Evolutionary conservation across 64 coral and sea anemone species (phyloP), one percentile per base, ranked within the genome.

Genomic region (Montipora sp.): DNA sequence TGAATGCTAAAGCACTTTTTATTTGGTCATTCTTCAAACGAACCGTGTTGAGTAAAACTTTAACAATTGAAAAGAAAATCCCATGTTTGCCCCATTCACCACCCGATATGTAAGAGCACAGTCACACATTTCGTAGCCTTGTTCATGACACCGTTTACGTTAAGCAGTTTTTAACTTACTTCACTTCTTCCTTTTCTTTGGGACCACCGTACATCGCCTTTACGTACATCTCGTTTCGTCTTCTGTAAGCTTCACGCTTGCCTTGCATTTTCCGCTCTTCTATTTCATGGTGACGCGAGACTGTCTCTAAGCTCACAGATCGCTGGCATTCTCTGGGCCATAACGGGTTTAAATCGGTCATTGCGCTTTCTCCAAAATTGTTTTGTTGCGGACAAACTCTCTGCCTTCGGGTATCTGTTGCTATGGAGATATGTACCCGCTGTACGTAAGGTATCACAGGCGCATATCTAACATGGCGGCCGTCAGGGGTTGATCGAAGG

Each of bases 171-270:
- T 22, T 57, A 63, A 59, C 89, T 83, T 15, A 98, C 95, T 90
- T 93, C 11, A 98, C 95, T 94, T 94, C 83, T 75, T 98, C 95
- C 75, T 92, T 98, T 47, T 94, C 95, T 11, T 14, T 4, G 5
- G 89, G 70, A 53, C 76, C 57, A 1, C 95, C 95, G 83, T 98
- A 98, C 95, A 98, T 92, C 9, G 92, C 49, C 61, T 92, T 98
- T 5, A 94, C 84, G n/a, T 98, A 98, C 8, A 6, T 9, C 18
- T 94, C 76, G 60, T 98, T 91, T 57, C 95, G 47, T 18, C 12
- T 61, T 24, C 49, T 91, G 47, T 97, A 94, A 3, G 36, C 78
- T 12, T 92, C 95, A 23, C 95, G 84, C 44, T 97, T 97, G 8
- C 83, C 83, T 16, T 81, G 77, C 12, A 97, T 77, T 77, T 79